A percentile compares a stretch with the other conserved stretches of the same genome.
These are phyloP conservation scores for Neosalanx taihuensis DNA, from an alignment of 2,797 vertebrate species.

Conservation along the genomic window DNA sequence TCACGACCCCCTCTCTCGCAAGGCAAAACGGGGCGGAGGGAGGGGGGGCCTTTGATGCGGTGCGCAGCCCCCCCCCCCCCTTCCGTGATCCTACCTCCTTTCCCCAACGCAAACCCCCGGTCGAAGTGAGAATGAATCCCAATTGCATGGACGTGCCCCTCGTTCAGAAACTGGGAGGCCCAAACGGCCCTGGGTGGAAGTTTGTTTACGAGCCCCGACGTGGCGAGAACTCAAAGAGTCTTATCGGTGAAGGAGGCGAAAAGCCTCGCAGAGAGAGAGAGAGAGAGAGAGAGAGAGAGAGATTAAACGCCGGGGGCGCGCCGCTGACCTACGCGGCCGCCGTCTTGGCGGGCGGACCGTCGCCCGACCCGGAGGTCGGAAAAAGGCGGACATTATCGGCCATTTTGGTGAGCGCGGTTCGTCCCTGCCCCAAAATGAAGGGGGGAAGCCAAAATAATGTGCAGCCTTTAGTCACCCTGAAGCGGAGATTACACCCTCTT, in stretches of 20 bases:
- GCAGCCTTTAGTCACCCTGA: conserved; percentile 88
- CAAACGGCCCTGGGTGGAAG: conserved; percentile 63
- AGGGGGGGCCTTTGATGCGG: conserved; percentile 22
- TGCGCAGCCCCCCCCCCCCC: conserved; percentile 11
- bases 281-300: conserved; percentile 38
- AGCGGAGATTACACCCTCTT: conserved; percentile 98
- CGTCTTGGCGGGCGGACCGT: conserved; percentile 76
- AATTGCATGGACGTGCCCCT: conserved; percentile 74
- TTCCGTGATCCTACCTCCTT: conserved; percentile 22
- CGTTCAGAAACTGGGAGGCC: conserved; percentile 72
- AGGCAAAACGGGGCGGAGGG: conserved; percentile 4
- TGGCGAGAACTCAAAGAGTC: conserved; percentile 73
- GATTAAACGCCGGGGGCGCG: conserved; percentile 74
- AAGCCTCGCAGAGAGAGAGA: conserved; percentile 78
- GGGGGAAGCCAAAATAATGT: conserved; percentile 84
- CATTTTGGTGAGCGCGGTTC: conserved; percentile 89
- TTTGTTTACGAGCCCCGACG: conserved; percentile 76
- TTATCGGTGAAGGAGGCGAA: conserved; percentile 81
- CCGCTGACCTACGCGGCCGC: conserved; percentile 73
- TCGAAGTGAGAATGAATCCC: conserved; percentile 56
- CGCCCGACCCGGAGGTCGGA: conserved; percentile 77
- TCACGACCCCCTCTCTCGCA: conserved; percentile 26
- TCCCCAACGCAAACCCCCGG: conserved; percentile 23
- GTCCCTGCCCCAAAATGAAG: conserved; percentile 91
- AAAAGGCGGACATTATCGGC: conserved; percentile 85